Percentiles rank a stretch among this genome's conserved stretches.
Conservation (phyloP, 2,888 invertebrate genomes). For the Gymnosoma rotundatum region DNA sequence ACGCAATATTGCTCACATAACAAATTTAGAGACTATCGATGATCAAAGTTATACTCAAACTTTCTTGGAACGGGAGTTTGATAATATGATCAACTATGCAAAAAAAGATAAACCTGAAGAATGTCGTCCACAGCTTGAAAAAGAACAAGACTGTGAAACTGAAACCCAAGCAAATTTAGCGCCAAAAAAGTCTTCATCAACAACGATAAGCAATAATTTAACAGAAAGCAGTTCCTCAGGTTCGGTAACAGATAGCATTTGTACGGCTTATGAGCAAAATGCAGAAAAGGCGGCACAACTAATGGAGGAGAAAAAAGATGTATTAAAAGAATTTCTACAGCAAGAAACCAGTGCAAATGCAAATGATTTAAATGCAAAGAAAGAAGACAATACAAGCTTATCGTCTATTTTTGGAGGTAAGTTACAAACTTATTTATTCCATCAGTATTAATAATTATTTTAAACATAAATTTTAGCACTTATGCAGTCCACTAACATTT, state of each 20-base stretch:
- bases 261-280: slow-evolving; percentile 84
- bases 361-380: slow-evolving; percentile 54
- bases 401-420: slow-evolving; percentile 83
- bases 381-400: slow-evolving; percentile 75
- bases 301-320: slow-evolving; percentile 12
- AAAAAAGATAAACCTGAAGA: slow-evolving; percentile 51
- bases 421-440: slow-evolving; percentile 34
- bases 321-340: slow-evolving; percentile 44
- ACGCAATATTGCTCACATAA: slow-evolving; percentile 81
- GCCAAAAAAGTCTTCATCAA: slow-evolving; percentile 36
- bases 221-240: slow-evolving; percentile 86
- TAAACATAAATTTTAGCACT: slow-evolving; percentile 79
- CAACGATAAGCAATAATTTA: slow-evolving; percentile 79
- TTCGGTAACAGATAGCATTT: slow-evolving; percentile 85
- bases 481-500: slow-evolving; percentile 83
- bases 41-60: slow-evolving; percentile 77
- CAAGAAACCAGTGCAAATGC: slow-evolving; percentile 33
- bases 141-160: not conserved
- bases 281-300: slow-evolving; percentile 9
- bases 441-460: not conserved
- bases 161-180: not conserved
- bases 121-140: slow-evolving; percentile 21
- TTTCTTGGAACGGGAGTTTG: slow-evolving; percentile 75
- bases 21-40: slow-evolving; percentile 83
- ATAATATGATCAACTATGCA: slow-evolving; percentile 62